Percentiles rank a stretch among this genome's conserved stretches.
Conservation (phyloP, 1,140 invertebrate species). For the Hormaphis cornu region DNA sequence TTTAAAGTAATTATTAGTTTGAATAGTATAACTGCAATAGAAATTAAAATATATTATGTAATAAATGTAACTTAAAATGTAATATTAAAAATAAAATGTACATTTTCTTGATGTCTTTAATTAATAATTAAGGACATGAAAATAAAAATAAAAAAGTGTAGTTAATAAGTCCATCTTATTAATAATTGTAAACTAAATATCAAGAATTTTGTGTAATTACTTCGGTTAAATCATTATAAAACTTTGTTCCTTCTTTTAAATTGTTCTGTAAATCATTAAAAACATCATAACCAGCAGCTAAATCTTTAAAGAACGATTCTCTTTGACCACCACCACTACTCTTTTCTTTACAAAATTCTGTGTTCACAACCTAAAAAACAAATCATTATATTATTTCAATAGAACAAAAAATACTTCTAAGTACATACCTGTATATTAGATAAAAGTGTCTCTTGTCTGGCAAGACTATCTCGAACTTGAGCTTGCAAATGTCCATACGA, state of each 20-base stretch:
- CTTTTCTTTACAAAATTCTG: constrained; percentile 63
- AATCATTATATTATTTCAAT: constrained; percentile 20
- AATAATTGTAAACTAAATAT: no score
- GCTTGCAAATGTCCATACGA: constrained; percentile 73
- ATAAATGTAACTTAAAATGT: no score
- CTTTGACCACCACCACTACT: constrained; percentile 52
- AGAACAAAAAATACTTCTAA: constrained; percentile 7
- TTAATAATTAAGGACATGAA: no score
- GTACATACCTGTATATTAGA: constrained; percentile 58
- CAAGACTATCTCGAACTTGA: constrained; percentile 65
- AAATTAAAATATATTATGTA: neutral
- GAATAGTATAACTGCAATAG: no score
- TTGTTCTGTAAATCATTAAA: constrained; percentile 85
- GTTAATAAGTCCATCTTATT: no score
- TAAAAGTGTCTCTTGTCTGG: constrained; percentile 68
- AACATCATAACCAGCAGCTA: constrained; percentile 81
- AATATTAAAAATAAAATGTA: no score
- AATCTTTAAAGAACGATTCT: constrained; percentile 71
- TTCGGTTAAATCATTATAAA: constrained; percentile 95
- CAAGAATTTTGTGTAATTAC: constrained; percentile 42
- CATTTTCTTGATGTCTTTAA: no score
- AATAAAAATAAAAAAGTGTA: no score
- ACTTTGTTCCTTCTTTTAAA: constrained; percentile 86
- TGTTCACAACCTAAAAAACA: constrained; percentile 54
- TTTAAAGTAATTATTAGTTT: no score